These are phyloP conservation scores for Acestrorhynchus altus DNA, from an alignment of 2,797 vertebrate species.

Conservation along the genomic window DNA sequence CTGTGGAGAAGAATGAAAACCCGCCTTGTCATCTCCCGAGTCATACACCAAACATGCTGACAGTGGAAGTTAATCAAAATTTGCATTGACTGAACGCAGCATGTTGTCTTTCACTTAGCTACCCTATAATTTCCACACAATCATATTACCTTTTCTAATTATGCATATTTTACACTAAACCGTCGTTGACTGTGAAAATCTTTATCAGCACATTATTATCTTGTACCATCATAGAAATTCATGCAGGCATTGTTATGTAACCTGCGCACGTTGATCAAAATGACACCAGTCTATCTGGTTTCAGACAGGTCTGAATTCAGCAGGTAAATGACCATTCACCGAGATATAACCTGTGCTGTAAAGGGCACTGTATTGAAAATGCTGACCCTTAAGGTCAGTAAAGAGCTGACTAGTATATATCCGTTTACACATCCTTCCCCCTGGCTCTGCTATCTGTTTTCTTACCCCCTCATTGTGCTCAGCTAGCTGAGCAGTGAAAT, in stretches of 20 bases:
- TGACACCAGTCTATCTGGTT: background rate
- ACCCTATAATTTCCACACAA: background rate
- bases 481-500: slow-evolving; percentile 63
- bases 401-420: slow-evolving; percentile 78
- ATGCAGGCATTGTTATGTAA: background rate
- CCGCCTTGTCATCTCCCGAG: slow-evolving; percentile 61
- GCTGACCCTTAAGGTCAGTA: slow-evolving; percentile 75
- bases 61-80: slow-evolving; percentile 9
- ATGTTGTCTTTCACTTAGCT: slow-evolving; percentile 8
- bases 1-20: slow-evolving; percentile 32
- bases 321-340: background rate
- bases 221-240: background rate
- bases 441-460: slow-evolving; percentile 57
- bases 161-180: background rate
- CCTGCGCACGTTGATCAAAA: background rate
- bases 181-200: background rate
- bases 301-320: background rate
- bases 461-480: slow-evolving; percentile 53
- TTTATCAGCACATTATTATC: background rate
- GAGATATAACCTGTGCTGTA: background rate
- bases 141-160: slow-evolving; percentile 2
- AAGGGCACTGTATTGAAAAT: slow-evolving; percentile 64
- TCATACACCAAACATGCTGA: slow-evolving; percentile 19
- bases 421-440: slow-evolving; percentile 74
- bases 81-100: slow-evolving; percentile 25